phyloP scores from a whole-genome alignment of 1,140 invertebrate species.

The Eupeodes corollae region DNA sequence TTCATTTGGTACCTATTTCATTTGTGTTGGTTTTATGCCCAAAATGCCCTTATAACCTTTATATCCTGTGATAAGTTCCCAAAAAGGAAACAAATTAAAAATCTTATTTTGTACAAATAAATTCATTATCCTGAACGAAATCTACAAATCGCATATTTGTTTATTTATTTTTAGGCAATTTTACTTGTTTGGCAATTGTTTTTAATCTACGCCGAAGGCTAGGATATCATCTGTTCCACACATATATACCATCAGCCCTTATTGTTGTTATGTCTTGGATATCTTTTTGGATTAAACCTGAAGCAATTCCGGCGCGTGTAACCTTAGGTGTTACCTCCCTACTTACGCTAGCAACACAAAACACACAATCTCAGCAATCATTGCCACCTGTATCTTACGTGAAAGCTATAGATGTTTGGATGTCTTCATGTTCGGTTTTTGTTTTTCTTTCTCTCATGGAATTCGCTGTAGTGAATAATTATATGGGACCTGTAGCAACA shows the following conservation, averaged over 20 bases:
- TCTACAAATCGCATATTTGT: too few species aligned
- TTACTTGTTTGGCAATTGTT: conserved; percentile 75
- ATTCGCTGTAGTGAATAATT: conserved; percentile 85
- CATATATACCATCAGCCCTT: conserved; percentile 78
- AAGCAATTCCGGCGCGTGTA: conserved; percentile 58
- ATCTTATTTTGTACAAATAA: not conserved
- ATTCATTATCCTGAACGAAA: too few species aligned
- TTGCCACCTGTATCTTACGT: conserved; percentile 81
- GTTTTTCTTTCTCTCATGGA: conserved; percentile 88
- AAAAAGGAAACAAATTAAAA: not conserved
- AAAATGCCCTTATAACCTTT: not conserved
- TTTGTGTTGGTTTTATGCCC: too few species aligned
- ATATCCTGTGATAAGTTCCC: not conserved
- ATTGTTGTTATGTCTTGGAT: conserved; percentile 91
- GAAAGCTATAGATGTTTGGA: conserved; percentile 87
- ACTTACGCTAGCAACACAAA: conserved; percentile 75
- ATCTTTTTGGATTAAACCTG: conserved; percentile 87
- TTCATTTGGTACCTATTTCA: too few species aligned
- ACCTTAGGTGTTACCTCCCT: conserved; percentile 64
- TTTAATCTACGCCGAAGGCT: conserved; percentile 71
- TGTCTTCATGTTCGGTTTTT: conserved; percentile 86
- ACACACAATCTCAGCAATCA: conserved; percentile 82
- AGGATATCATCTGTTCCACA: conserved; percentile 82
- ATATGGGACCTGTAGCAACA: conserved; percentile 76
- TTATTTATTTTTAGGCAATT: conserved; percentile 52